Evolutionary conservation across 1,140 invertebrate genomes (phyloP).

Genomic region (Spodoptera frugiperda): DNA sequence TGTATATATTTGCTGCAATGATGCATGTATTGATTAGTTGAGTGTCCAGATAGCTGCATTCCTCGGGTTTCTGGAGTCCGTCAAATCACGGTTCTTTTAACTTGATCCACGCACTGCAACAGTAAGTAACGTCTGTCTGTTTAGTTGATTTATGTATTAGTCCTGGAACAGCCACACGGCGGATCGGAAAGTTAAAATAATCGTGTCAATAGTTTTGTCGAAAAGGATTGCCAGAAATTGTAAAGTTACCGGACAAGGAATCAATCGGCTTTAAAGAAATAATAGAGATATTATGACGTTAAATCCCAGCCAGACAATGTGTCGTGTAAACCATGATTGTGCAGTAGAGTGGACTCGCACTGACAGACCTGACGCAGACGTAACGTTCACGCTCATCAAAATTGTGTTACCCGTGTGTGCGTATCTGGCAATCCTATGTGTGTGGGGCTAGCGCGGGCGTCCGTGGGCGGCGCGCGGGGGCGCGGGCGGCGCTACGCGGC

Average conservation of each 20-base stretch:
- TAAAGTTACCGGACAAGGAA: slow-evolving; percentile 3
- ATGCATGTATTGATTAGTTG: slow-evolving; percentile 47
- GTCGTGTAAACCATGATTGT: neutral
- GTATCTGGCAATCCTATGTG: slow-evolving; percentile 61
- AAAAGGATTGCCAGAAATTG: slow-evolving; percentile 57
- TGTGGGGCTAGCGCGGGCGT: slow-evolving; percentile 61
- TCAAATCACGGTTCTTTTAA: slow-evolving; percentile 65
- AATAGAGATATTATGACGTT: neutral
- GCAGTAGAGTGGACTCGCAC: slow-evolving; percentile 17
- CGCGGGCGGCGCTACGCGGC: slow-evolving; percentile 70
- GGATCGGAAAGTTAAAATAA: slow-evolving; percentile 54
- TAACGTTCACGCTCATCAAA: slow-evolving; percentile 37
- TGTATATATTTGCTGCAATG: slow-evolving; percentile 42
- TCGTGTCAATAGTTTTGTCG: slow-evolving; percentile 46
- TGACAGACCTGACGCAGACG: neutral
- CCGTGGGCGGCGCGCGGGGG: slow-evolving; percentile 63
- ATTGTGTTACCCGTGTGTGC: slow-evolving; percentile 49
- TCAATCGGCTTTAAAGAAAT: slow-evolving; percentile 3
- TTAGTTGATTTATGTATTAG: slow-evolving; percentile 14
- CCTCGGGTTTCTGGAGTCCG: slow-evolving; percentile 62
- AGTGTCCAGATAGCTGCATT: slow-evolving; percentile 42
- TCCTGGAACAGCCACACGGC: slow-evolving; percentile 3
- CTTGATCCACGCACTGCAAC: slow-evolving; percentile 51
- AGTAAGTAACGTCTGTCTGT: slow-evolving; percentile 35
- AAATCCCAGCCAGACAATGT: too few species aligned